Conservation (phyloP, 2,113 vertebrate genomes). For the Pluvianellus socialis region DNA sequence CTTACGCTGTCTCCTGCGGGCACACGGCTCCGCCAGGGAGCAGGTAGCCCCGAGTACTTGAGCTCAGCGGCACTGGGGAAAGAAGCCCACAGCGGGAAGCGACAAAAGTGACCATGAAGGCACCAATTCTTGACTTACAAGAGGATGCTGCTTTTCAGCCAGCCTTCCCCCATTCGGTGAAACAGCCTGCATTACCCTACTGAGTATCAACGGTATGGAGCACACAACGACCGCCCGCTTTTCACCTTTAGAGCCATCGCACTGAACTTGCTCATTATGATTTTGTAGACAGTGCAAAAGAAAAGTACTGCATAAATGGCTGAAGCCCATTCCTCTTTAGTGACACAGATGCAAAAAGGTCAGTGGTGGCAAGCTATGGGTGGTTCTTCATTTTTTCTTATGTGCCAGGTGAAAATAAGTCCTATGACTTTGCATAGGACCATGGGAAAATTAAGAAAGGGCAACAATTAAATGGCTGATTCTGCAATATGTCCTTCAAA, state of each 20-base stretch:
- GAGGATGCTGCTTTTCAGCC: neutral
- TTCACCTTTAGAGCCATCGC: neutral
- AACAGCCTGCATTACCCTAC: neutral
- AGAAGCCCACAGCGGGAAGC: neutral
- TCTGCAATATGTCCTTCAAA: neutral
- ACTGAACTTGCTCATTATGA: neutral
- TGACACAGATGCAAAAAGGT: neutral
- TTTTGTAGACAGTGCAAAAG: neutral
- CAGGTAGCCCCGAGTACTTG: accelerated
- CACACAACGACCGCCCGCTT: neutral
- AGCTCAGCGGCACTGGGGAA: neutral
- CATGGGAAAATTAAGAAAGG: neutral
- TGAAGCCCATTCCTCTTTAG: neutral
- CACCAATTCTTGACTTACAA: neutral
- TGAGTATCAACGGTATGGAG: neutral
- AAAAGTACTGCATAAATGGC: neutral
- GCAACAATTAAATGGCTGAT: neutral
- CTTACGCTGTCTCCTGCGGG: neutral
- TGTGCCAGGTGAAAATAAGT: neutral
- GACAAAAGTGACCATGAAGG: neutral
- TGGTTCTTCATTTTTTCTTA: neutral
- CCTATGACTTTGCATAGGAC: neutral
- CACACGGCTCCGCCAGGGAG: neutral
- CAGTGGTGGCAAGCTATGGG: neutral
- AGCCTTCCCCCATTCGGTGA: neutral